Base-by-base conservation (phyloP, 37 sponge, comb jelly and placozoan species). In the Ephydatia muelleri region DNA sequence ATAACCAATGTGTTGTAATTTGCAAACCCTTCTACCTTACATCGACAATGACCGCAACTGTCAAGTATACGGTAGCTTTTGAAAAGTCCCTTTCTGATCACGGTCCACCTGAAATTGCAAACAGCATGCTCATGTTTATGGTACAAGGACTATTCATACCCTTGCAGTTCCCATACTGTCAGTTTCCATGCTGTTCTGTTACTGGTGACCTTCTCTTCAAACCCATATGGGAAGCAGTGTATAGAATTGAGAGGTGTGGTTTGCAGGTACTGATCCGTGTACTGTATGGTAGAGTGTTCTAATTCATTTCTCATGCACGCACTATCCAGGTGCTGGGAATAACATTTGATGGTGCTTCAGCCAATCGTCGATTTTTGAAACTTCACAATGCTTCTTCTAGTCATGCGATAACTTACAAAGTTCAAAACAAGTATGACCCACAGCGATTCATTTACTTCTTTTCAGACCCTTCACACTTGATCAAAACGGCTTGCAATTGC, bases 401-500 rank as follows among this genome's bases (percentile, higher is more conserved):
- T 69, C n/a, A 78, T 35, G 35, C 31, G 25, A 9, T 83, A 21
- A 35, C 75, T 31, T 75, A 74, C 66, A 40, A 76, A 32, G 75
- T 76, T 30, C 13, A 2, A 0, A 83, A 83, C 23, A 29, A 34
- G 13, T 75, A 48, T 83, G 64, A 16, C 1, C 49, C 75, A 2
- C 6, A 39, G 47, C 5, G 75, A 19, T 26, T 57, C 33, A 21
- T 75, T 14, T 83, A 23, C 38, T 83, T 83, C 33, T 37, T 83
- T 13, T 67, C 70, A 30, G 84, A 83, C 43, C 38, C 69, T 13
- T 68, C 84, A 14, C 84, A 83, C 43, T 36, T 75, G 33, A 12
- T 83, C 2, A 83, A 83, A 74, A 83, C 76, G 12, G 40, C 76
- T 25, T 33, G 76, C 22, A 83, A 83, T 74, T 83, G 84, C 68